These are phyloP conservation scores for Carassius gibelio DNA, from an alignment of 2,113 vertebrate species.

Conservation along the genomic window DNA sequence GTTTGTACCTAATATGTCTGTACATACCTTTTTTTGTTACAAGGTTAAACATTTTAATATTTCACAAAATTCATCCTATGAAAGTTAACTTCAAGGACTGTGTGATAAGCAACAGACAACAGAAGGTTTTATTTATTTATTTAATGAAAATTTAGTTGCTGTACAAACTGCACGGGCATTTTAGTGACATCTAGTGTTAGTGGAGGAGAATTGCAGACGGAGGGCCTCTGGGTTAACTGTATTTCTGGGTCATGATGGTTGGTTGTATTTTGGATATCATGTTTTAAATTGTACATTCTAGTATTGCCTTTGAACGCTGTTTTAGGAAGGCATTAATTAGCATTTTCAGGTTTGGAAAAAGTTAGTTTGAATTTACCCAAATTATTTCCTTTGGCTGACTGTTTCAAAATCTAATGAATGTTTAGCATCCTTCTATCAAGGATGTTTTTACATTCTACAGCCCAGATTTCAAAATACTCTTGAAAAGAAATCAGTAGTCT, in stretches of 20 bases:
- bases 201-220: constrained; percentile 57
- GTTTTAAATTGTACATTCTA: not conserved
- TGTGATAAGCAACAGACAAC: not conserved
- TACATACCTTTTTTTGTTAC: not conserved
- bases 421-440: constrained; percentile 25
- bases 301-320: not conserved
- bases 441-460: constrained; percentile 37
- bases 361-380: not conserved
- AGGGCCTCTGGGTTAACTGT: not conserved
- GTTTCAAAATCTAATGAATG: constrained; percentile 10
- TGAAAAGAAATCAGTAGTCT: constrained; percentile 52
- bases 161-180: constrained; percentile 34
- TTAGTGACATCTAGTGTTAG: constrained; percentile 78
- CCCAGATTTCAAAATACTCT: constrained; percentile 47
- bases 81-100: not conserved
- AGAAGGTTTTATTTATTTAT: not conserved
- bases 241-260: not conserved
- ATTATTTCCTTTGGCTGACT: not conserved
- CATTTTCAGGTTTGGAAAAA: not conserved
- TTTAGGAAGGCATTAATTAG: not conserved
- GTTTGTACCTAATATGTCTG: not conserved
- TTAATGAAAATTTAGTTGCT: not conserved
- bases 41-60: not conserved
- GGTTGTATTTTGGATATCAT: not conserved
- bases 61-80: not conserved